phyloP scores from a whole-genome alignment of 2,113 vertebrate genomes.

The Galbula dea region DNA sequence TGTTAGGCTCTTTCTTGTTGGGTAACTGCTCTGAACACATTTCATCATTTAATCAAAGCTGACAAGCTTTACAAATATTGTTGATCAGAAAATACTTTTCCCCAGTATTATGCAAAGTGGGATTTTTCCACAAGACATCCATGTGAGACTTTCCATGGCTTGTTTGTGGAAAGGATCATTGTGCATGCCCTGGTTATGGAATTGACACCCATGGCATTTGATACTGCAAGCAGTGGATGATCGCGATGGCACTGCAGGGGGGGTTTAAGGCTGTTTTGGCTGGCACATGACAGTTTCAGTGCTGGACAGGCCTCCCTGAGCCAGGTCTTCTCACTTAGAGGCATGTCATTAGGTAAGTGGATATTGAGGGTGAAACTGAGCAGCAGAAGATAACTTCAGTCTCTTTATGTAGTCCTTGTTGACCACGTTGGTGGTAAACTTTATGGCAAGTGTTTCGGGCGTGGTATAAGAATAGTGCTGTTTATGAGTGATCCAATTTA shows the following conservation, averaged over 20 bases:
- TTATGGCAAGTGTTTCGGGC: not conserved
- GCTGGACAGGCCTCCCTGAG: not conserved
- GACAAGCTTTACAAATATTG: not conserved
- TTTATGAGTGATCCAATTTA: not conserved
- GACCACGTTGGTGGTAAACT: not conserved
- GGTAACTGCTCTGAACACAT: not conserved
- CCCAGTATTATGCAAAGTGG: not conserved
- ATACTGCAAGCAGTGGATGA: not conserved
- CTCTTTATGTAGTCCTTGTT: not conserved
- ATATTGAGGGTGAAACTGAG: not conserved
- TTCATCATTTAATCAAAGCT: constrained; percentile 10
- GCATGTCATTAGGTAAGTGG: not conserved
- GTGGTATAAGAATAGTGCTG: not conserved
- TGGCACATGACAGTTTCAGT: not conserved
- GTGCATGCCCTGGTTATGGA: not conserved
- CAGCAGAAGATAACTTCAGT: not conserved
- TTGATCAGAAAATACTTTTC: not conserved
- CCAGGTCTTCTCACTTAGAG: not conserved
- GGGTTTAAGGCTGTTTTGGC: not conserved
- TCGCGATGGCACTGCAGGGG: not conserved
- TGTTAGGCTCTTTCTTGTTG: not conserved
- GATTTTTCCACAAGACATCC: not conserved
- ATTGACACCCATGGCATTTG: not conserved
- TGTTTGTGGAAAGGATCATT: not conserved
- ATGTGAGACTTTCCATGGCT: not conserved